phyloP scores from a whole-genome alignment of 2,113 vertebrate species.

The Gymnocephalus cernua region DNA sequence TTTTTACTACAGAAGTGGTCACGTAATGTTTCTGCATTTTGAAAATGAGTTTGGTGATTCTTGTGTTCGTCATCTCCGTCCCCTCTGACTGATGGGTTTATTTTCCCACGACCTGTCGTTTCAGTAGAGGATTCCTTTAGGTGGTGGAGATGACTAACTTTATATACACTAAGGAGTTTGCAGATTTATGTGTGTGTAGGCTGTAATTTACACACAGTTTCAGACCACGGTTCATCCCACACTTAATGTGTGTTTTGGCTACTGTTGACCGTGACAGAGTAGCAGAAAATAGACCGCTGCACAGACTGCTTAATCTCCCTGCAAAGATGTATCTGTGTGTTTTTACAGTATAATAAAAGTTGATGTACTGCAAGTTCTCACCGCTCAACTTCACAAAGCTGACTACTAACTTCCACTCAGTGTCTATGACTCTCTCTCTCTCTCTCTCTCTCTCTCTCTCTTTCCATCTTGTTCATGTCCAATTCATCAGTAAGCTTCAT shows the following conservation, averaged over 20 bases:
- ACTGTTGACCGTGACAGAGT: slow-evolving; percentile 36
- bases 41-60: slow-evolving; percentile 21
- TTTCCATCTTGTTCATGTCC: not conserved
- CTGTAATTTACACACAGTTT: slow-evolving; percentile 39
- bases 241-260: slow-evolving; percentile 52
- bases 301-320: slow-evolving; percentile 17
- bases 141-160: slow-evolving; percentile 27
- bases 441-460: not conserved
- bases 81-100: not conserved
- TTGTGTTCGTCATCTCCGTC: slow-evolving; percentile 22
- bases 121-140: slow-evolving; percentile 12
- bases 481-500: not conserved
- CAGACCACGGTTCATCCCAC: slow-evolving; percentile 25
- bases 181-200: slow-evolving; percentile 45
- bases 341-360: slow-evolving; percentile 62
- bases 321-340: slow-evolving; percentile 13
- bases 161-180: slow-evolving; percentile 40
- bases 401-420: slow-evolving; percentile 14
- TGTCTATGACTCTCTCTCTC: slow-evolving; percentile 17
- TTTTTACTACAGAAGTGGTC: not conserved
- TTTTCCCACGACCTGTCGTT: slow-evolving; percentile 36
- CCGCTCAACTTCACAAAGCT: slow-evolving; percentile 33
- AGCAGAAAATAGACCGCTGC: slow-evolving; percentile 26
- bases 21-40: not conserved
- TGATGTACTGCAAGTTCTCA: slow-evolving; percentile 37